A percentile compares a stretch with the other conserved stretches of the same genome.
These are phyloP conservation scores for Eremobia ochroleuca DNA, from an alignment of 2,888 invertebrate genomes.

Conservation along the genomic window DNA sequence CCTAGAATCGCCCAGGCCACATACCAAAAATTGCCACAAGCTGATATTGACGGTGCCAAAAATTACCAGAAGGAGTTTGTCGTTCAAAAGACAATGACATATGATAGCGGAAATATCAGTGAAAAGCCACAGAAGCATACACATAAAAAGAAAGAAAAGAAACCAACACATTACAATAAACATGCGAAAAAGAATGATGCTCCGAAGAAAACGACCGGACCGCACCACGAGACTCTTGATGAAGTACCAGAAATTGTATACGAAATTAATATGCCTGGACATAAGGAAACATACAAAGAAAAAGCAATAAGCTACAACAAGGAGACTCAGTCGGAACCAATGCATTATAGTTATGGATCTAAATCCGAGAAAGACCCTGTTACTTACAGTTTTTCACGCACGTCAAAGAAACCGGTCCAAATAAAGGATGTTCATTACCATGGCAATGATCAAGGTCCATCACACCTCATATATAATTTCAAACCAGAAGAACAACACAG, in stretches of 20 bases:
- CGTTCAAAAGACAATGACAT: slow-evolving; percentile 79
- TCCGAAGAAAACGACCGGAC: slow-evolving; percentile 74
- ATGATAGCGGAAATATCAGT: slow-evolving; percentile 76
- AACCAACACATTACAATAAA: slow-evolving; percentile 71
- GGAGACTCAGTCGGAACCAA: slow-evolving; percentile 82
- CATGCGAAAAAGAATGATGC: slow-evolving; percentile 73
- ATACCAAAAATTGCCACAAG: slow-evolving; percentile 79
- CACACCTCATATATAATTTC: slow-evolving; percentile 79
- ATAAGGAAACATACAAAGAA: slow-evolving; percentile 85
- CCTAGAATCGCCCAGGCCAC: slow-evolving; percentile 83
- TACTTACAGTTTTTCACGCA: slow-evolving; percentile 78
- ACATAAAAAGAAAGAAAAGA: slow-evolving; percentile 77
- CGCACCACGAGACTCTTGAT: slow-evolving; percentile 74
- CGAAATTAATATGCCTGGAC: slow-evolving; percentile 84
- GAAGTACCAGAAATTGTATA: slow-evolving; percentile 82
- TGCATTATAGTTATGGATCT: slow-evolving; percentile 80
- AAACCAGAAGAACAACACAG: slow-evolving; percentile 73
- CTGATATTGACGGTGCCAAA: slow-evolving; percentile 73
- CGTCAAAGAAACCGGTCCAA: slow-evolving; percentile 77
- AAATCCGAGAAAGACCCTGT: slow-evolving; percentile 81
- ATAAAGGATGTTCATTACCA: slow-evolving; percentile 77
- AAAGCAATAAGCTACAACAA: slow-evolving; percentile 85
- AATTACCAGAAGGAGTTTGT: slow-evolving; percentile 80
- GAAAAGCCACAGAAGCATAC: slow-evolving; percentile 73
- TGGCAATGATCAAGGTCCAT: slow-evolving; percentile 76